A percentile compares a stretch with the other conserved stretches of the same genome.
Conservation (phyloP, 1,140 invertebrate genomes). For the Hermetia illucens region DNA sequence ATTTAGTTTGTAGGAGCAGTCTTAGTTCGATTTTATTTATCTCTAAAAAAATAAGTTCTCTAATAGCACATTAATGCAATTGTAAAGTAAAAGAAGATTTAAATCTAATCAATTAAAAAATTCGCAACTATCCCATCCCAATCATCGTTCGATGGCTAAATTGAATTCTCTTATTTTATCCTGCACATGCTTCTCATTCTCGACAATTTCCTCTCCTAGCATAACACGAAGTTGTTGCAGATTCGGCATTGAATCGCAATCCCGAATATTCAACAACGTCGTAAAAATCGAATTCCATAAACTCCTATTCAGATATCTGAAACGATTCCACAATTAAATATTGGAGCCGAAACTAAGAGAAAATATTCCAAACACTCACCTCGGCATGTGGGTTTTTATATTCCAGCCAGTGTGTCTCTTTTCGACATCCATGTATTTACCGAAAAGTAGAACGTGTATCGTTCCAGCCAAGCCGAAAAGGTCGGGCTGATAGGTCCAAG, state of each 20-base stretch:
- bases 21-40: too few species aligned
- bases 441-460: slow-evolving; percentile 72
- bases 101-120: too few species aligned
- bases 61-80: too few species aligned
- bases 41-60: too few species aligned
- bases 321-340: slow-evolving; percentile 23
- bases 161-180: slow-evolving; percentile 11
- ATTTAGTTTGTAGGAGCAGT: too few species aligned
- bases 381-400: slow-evolving; percentile 22
- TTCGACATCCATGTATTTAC: slow-evolving; percentile 72
- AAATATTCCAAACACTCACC: neutral
- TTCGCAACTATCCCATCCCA: too few species aligned
- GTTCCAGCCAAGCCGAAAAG: slow-evolving; percentile 75
- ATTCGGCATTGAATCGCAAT: slow-evolving; percentile 49
- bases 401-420: slow-evolving; percentile 32
- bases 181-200: slow-evolving; percentile 31
- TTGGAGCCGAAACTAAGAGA: slow-evolving; percentile 2
- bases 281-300: slow-evolving; percentile 52
- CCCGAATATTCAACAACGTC: slow-evolving; percentile 50
- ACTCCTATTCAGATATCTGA: slow-evolving; percentile 43
- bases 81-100: too few species aligned
- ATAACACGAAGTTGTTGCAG: slow-evolving; percentile 42
- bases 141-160: slow-evolving; percentile 2
- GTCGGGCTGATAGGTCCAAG: slow-evolving; percentile 90
- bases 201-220: slow-evolving; percentile 40